Conservation (phyloP, 2,888 invertebrate species). For the Caenorhabditis uteleia region DNA sequence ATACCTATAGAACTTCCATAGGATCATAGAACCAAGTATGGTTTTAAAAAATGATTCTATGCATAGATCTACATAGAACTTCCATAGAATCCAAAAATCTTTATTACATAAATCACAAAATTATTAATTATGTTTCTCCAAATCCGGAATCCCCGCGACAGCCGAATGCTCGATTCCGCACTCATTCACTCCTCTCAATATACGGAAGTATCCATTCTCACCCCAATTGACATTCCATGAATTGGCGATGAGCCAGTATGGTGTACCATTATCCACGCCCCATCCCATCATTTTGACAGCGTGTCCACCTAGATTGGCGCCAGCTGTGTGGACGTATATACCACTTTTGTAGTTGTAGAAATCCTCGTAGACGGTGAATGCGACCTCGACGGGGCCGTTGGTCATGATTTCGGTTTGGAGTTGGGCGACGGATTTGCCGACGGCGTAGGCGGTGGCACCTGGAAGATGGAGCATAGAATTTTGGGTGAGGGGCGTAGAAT, state of each 20-base stretch:
- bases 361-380: constrained; percentile 86
- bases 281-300: constrained; percentile 86
- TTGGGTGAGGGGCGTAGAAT: too few relatives aligned
- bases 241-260: constrained; percentile 89
- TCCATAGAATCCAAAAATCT: too few relatives aligned
- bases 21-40: too few relatives aligned
- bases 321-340: constrained; percentile 70
- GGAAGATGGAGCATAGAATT: not conserved
- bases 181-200: constrained; percentile 37
- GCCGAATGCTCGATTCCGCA: constrained; percentile 42
- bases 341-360: constrained; percentile 84
- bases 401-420: constrained; percentile 80
- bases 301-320: constrained; percentile 79
- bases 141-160: constrained; percentile 43
- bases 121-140: too few relatives aligned
- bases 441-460: constrained; percentile 29
- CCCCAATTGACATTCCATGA: constrained; percentile 94
- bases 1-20: too few relatives aligned
- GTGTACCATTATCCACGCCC: constrained; percentile 79
- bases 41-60: too few relatives aligned
- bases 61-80: too few relatives aligned
- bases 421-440: constrained; percentile 21
- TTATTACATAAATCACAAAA: too few relatives aligned
- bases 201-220: constrained; percentile 73
- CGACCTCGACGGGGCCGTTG: constrained; percentile 84